Evolutionary conservation across 1,140 invertebrate genomes (phyloP), one percentile per base, ranked within the genome.

Genomic region (Drosophila sturtevanti): DNA sequence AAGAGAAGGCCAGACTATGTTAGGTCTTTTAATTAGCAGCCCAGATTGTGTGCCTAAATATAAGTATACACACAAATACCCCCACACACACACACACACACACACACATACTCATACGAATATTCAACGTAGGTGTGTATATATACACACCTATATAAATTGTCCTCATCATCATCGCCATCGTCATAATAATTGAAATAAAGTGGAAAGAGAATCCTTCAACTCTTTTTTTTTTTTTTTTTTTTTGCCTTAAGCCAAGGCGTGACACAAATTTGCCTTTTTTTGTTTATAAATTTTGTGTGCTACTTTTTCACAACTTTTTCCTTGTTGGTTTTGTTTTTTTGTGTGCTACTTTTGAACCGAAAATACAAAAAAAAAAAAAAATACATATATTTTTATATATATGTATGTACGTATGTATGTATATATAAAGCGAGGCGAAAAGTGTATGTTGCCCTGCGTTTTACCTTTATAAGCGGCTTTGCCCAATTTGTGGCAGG

Each of bases 381-480:
- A 31, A 31, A 31, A 48, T 48, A 48, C 21, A 48, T 48, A 48
- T 11, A 48, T 21, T 21, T 3, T 21, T 48, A 16, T 18, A 44
- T 16, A 44, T 44, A 16, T 11, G 5, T 41, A 41, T 16, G 7
- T 34, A 10, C 9, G 9, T 1, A 6, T 34, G 16, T 4, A 16
- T 9, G 16, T 5, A 44, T 14, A 16, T 2, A n/a, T 14, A 48
- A 48, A 48, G 41, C 10, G 41, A 48, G 41, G 41, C 18, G 41
- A 54, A 24, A 54, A 54, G 51, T 54, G 81, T 79, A 69, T 85
- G 79, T 74, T 71, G 81, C 70, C 72, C 79, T 79, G 79, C 82
- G 72, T 84, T 87, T 48, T 89, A 89, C 84, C 84, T 87, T 87
- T 87, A 89, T 87, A 87, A 87, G 84, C 84, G 84, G 84, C 84